A percentile compares a stretch with the other conserved stretches of the same genome.
phyloP scores from a whole-genome alignment of 2,797 vertebrate species.

The Argya squamiceps region DNA sequence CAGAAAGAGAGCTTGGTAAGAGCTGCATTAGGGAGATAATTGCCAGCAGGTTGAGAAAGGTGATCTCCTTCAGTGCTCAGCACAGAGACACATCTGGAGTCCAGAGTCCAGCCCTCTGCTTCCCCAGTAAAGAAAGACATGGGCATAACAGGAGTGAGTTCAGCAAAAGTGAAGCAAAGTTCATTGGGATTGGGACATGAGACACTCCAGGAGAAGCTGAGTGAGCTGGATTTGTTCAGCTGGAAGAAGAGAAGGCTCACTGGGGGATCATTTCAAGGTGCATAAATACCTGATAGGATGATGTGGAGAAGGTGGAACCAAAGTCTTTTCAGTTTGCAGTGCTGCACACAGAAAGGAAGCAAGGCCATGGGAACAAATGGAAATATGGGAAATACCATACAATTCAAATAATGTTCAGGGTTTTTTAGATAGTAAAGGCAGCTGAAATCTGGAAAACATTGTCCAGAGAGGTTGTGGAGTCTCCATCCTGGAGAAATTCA shows the following conservation, averaged over 20 bases:
- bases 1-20: not conserved
- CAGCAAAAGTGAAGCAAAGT: not conserved
- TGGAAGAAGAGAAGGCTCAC: not conserved
- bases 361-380: not conserved
- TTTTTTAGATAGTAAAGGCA: not conserved
- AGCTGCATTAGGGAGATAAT: not conserved
- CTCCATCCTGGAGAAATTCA: not conserved
- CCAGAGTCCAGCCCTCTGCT: not conserved
- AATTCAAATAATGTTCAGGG: not conserved
- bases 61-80: not conserved
- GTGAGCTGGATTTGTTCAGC: not conserved
- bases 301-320: not conserved
- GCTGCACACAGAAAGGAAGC: not conserved
- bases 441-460: not conserved
- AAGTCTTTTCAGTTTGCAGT: not conserved
- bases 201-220: not conserved
- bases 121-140: not conserved
- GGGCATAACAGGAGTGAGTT: not conserved
- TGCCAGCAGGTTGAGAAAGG: not conserved
- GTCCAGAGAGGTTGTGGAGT: not conserved
- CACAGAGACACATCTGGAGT: not conserved
- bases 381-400: not conserved
- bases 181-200: not conserved
- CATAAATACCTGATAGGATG: not conserved
- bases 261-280: not conserved